Percentiles rank a stretch among this genome's conserved stretches.
Conservation (phyloP, 2,797 vertebrate genomes). For the Paratrypauchen microcephalus region DNA sequence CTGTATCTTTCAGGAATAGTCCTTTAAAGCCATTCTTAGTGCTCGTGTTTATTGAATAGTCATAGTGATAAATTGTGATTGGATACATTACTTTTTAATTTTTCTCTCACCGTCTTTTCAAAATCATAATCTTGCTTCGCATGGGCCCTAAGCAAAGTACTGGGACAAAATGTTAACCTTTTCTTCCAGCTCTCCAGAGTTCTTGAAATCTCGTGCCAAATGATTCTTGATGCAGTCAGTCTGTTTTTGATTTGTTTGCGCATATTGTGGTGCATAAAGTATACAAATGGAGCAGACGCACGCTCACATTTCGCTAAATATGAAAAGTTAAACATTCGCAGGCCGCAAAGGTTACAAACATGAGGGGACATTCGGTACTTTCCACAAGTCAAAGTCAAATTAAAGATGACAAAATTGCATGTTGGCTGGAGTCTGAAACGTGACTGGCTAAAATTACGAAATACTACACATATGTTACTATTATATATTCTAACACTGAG, state of each 20-base stretch:
- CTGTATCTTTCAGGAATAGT: too few relatives aligned
- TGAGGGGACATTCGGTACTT: constrained; percentile 1
- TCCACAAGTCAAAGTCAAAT: not conserved
- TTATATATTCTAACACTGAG: not conserved
- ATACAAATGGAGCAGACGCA: constrained; percentile 42
- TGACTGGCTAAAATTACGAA: constrained; percentile 11
- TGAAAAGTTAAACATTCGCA: constrained; percentile 22
- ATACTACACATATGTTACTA: not conserved
- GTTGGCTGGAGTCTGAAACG: not conserved
- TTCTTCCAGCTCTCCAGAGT: not conserved
- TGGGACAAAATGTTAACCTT: not conserved
- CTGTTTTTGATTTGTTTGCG: constrained; percentile 59
- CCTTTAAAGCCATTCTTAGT: too few relatives aligned
- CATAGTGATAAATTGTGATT: too few relatives aligned
- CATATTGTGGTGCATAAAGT: constrained; percentile 47
- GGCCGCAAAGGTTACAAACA: not conserved
- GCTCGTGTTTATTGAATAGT: too few relatives aligned
- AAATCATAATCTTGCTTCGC: too few relatives aligned
- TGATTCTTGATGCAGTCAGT: constrained; percentile 28
- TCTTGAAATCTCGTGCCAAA: constrained; percentile 36
- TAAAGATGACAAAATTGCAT: not conserved
- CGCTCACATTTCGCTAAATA: constrained; percentile 17
- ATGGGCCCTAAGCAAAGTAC: too few relatives aligned
- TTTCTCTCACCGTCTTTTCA: too few relatives aligned
- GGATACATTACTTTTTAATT: too few relatives aligned